phyloP scores from a whole-genome alignment of 1,140 invertebrate genomes.

The Aporrectodea caliginosa region DNA sequence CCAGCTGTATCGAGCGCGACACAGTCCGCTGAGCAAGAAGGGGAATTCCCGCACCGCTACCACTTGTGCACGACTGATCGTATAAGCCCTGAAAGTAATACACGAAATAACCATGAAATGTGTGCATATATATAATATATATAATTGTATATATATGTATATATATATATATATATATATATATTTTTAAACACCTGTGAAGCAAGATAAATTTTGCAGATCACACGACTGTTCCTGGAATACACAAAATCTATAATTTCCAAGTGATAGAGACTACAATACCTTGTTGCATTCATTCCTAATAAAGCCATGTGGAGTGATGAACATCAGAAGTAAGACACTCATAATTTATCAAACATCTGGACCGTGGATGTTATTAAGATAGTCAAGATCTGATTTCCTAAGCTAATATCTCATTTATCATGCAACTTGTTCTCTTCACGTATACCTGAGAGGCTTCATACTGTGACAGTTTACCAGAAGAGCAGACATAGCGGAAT shows the following conservation, averaged over 20 bases:
- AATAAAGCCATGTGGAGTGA: too few species aligned
- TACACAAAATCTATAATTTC: not conserved
- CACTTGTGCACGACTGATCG: conserved; percentile 23
- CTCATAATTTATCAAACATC: too few species aligned
- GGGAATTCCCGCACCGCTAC: conserved; percentile 67
- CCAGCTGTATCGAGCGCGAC: conserved; percentile 84
- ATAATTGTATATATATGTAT: not conserved
- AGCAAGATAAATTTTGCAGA: too few species aligned
- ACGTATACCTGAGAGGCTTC: too few species aligned
- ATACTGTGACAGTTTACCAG: too few species aligned
- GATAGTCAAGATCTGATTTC: too few species aligned
- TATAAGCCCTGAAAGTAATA: conserved; percentile 18
- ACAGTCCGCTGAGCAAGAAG: conserved; percentile 89
- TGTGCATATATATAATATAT: not conserved
- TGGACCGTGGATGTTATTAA: too few species aligned
- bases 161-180: not conserved
- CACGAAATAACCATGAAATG: not conserved
- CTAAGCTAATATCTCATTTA: too few species aligned
- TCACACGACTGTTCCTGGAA: not conserved
- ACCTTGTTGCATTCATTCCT: too few species aligned
- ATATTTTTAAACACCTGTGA: not conserved
- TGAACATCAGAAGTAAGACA: too few species aligned
- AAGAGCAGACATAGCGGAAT: too few species aligned
- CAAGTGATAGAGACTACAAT: not conserved
- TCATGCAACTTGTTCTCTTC: too few species aligned